Conservation (phyloP, 2,113 vertebrate genomes). For the Phocoena sinus region DNA sequence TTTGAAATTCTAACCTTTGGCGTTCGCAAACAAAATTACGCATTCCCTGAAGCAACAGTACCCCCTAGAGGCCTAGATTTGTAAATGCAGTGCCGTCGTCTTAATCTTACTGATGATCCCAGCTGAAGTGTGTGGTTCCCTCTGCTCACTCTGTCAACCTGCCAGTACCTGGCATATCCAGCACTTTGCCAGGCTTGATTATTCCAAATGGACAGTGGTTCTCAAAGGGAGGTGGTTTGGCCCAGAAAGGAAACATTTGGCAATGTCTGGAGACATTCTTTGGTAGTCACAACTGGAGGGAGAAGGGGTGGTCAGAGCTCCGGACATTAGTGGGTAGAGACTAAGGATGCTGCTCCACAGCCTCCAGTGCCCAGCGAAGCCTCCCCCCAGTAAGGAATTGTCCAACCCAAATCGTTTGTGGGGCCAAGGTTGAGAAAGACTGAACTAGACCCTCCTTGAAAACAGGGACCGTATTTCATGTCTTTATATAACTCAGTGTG, state of each 20-base stretch:
- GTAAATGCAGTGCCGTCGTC: not conserved
- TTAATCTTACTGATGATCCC: not conserved
- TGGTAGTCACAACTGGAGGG: not conserved
- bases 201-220: not conserved
- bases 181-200: not conserved
- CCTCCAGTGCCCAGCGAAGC: not conserved
- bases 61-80: not conserved
- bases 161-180: not conserved
- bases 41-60: not conserved
- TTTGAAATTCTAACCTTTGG: not conserved
- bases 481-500: not conserved
- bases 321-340: not conserved
- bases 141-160: not conserved
- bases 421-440: not conserved
- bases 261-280: not conserved
- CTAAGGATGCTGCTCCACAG: rapidly evolving
- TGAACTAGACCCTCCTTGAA: not conserved
- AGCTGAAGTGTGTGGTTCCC: no score
- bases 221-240: not conserved
- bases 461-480: not conserved
- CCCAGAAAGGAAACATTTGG: not conserved
- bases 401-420: not conserved
- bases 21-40: not conserved
- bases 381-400: not conserved
- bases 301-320: not conserved